These are phyloP conservation scores for Drosophila takahashii DNA, from an alignment of 1,140 invertebrate species.

Conservation along the genomic window DNA sequence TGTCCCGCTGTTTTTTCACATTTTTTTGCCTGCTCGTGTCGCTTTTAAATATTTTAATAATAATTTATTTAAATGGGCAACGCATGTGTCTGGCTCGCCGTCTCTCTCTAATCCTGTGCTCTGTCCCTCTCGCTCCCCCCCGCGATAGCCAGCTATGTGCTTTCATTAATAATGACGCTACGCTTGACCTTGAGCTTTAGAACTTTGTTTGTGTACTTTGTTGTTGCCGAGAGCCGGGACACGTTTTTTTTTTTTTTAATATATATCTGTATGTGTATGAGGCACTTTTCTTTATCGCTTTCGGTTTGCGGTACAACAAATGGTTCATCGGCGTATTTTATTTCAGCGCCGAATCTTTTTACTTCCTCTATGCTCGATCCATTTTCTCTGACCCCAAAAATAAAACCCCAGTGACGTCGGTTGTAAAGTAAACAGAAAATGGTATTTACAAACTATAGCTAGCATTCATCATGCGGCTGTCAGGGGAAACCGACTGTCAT, in stretches of 20 bases:
- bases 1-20: not conserved
- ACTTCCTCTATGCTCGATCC: slow-evolving; percentile 7
- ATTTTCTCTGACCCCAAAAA: slow-evolving; percentile 3
- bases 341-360: not conserved
- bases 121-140: not conserved
- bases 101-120: slow-evolving; percentile 12
- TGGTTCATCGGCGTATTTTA: not conserved
- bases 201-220: slow-evolving; percentile 52
- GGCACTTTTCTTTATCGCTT: slow-evolving; percentile 57
- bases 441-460: slow-evolving; percentile 3
- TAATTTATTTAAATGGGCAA: slow-evolving; percentile 77
- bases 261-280: not conserved
- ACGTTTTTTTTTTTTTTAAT: slow-evolving; percentile 53
- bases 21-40: not conserved
- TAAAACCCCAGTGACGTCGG: slow-evolving; percentile 6
- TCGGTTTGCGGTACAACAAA: slow-evolving; percentile 8
- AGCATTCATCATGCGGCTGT: slow-evolving; percentile 26
- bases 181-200: slow-evolving; percentile 79
- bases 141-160: slow-evolving; percentile 38
- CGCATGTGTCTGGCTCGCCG: slow-evolving; percentile 46
- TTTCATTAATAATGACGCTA: slow-evolving; percentile 81
- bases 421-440: slow-evolving; percentile 1
- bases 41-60: slow-evolving; percentile 52
- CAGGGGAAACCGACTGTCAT: slow-evolving; percentile 14
- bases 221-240: slow-evolving; percentile 55